Evolutionary conservation across 2,888 invertebrate genomes (phyloP), one percentile per base, ranked within the genome.

Genomic region (Boloria euphrosyne): DNA sequence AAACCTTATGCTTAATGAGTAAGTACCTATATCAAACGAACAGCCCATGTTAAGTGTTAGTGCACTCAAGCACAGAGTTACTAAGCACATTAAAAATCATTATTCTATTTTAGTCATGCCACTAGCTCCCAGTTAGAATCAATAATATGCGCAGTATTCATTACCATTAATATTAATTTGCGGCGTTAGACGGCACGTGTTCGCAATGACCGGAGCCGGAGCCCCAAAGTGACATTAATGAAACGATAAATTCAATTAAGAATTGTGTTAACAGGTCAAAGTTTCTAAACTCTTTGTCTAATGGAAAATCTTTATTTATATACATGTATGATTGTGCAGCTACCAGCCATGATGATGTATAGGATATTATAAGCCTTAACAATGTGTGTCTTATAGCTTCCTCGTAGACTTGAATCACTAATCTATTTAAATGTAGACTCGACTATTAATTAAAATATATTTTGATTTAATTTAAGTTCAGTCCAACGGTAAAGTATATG

Each of bases 141-240:
- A 59, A 65, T 38, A 38, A 10, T 65, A 65, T 58, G 52, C 47
- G 47, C 75, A 77, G 76, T 80, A 79, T 84, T 83, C 78, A 83
- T 85, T 82, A 84, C 74, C 82, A 77, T 83, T 81, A 82, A 81
- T 66, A 80, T 79, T 83, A 81, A 83, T 82, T 81, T 77, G 69
- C 65, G 61, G 64, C 52, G 55, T 47, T 50, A 58, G 64, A 52
- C 67, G 63, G 66, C 67, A 67, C 59, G 63, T 63, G 66, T 60
- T 60, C 50, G 59, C 59, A 62, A 66, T 66, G 68, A 55, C 62
- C 66, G 52, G 58, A 58, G 31, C 49, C n/a, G 17, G 46, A 22
- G 57, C 50, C 54, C 63, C 44, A 59, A 59, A 63, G 58, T 43
- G 67, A 64, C 60, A 67, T 64, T 64, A 52, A 58, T 43, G 60